Base-by-base conservation (phyloP, 2,113 vertebrate species). In the Scomber scombrus region DNA sequence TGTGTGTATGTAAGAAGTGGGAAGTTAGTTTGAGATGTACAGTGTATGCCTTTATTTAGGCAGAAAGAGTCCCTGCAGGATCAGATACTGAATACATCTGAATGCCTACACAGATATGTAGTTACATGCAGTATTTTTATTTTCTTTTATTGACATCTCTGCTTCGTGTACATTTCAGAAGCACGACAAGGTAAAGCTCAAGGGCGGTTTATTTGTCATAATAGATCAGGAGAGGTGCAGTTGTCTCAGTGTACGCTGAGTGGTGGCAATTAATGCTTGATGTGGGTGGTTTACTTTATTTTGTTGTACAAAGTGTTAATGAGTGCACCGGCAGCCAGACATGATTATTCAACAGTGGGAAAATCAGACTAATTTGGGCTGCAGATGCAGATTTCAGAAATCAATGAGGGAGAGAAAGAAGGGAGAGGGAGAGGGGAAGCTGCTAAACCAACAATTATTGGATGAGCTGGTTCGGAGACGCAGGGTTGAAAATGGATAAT, bases 221-320 rank as follows among this genome's bases (percentile, higher is more conserved):
- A 68, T 75, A 72, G 40, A 78, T 76, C 62, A 78, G 71, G 57
- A 58, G 81, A 65, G 56, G 61, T 73, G 71, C 58, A 56, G 65
- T 76, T 54, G 64, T 74, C 72, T 80, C 71, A 21, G n/a, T 71
- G 57, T 78, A 85, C 78, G 60, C 69, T 0, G 51, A 62, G 80
- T 74, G 19, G 74, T 80, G 60, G 63, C 77, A 87, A 90, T 93
- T 88, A 89, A 73, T 50, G 71, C 50, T 62, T 61, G 74, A 88
- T 90, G 85, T 90, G 88, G 84, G 83, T 88, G 90, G 75, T 84
- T 83, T 87, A 71, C 84, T 89, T 92, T 85, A 88, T 92, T 40
- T 91, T 90, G 88, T 86, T 84, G 54, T 81, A 87, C 85, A 85
- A 92, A 91, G 83, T 83, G 75, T 84, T 91, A 90, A 90, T 89